Conservation (phyloP, 2,888 invertebrate species). For the Hololepta plana region DNA sequence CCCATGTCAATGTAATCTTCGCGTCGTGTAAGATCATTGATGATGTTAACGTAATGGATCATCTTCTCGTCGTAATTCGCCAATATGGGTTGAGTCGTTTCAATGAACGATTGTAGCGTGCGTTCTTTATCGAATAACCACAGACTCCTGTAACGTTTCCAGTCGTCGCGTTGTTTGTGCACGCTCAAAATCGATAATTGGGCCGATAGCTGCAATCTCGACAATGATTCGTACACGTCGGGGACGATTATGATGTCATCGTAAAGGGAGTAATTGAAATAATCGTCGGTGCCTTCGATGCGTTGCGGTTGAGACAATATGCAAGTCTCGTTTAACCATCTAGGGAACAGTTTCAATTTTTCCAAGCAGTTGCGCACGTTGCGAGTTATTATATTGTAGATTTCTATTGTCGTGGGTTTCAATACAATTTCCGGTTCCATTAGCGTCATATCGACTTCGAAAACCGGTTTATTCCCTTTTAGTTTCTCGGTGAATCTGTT, state of each 20-base stretch:
- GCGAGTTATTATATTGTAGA: slow-evolving; percentile 57
- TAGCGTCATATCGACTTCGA: slow-evolving; percentile 62
- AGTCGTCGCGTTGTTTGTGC: slow-evolving; percentile 40
- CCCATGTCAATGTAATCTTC: slow-evolving; percentile 42
- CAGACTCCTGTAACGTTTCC: slow-evolving; percentile 54
- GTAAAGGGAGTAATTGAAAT: slow-evolving; percentile 56
- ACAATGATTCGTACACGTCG: slow-evolving; percentile 46
- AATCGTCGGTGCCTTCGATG: slow-evolving; percentile 34
- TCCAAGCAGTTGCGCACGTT: slow-evolving; percentile 61
- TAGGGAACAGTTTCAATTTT: slow-evolving; percentile 53
- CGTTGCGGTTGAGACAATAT: slow-evolving; percentile 47
- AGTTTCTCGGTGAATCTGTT: slow-evolving; percentile 25
- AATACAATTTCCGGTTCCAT: slow-evolving; percentile 58
- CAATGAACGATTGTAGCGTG: slow-evolving; percentile 61
- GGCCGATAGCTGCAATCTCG: slow-evolving; percentile 47
- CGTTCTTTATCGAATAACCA: slow-evolving; percentile 60
- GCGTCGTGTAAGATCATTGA: slow-evolving; percentile 31
- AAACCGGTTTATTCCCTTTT: slow-evolving; percentile 44
- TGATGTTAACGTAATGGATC: slow-evolving; percentile 61
- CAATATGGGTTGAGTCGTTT: slow-evolving; percentile 40
- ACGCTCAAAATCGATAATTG: slow-evolving; percentile 47
- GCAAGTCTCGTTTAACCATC: slow-evolving; percentile 78
- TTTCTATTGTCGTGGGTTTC: slow-evolving; percentile 55
- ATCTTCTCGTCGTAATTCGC: slow-evolving; percentile 68
- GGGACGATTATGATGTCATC: slow-evolving; percentile 59